Evolutionary conservation across 2,888 invertebrate genomes (phyloP).

Genomic region (Xylota segnis): DNA sequence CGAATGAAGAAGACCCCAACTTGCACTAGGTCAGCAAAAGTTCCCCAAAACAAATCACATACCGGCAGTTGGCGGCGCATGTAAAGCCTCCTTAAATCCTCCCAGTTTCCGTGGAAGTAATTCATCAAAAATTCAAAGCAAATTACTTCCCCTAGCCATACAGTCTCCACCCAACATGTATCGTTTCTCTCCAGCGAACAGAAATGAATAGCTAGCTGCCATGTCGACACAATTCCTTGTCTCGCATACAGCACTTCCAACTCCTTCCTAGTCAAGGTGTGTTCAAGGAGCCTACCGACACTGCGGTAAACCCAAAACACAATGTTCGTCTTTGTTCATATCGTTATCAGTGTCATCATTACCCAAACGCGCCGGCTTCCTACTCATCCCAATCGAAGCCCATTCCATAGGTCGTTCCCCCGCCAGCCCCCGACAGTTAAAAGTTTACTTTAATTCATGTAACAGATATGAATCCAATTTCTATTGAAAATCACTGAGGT

Average conservation of each 20-base stretch:
- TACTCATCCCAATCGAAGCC: not conserved
- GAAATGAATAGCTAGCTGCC: not conserved
- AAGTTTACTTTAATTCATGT: constrained; percentile 56
- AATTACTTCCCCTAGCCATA: not conserved
- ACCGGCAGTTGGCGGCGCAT: too few relatives aligned
- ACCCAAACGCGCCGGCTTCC: not conserved
- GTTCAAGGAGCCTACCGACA: not conserved
- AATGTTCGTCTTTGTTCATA: constrained; percentile 7
- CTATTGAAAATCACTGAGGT: constrained; percentile 69
- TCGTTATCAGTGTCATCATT: constrained; percentile 33
- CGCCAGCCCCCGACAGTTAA: constrained; percentile 16
- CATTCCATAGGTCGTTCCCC: not conserved
- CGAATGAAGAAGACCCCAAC: too few relatives aligned
- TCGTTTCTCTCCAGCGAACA: not conserved
- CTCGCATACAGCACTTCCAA: not conserved
- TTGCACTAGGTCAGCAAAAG: too few relatives aligned
- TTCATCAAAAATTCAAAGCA: not conserved
- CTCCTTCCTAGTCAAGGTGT: not conserved
- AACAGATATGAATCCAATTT: constrained; percentile 58
- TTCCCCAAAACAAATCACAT: too few relatives aligned
- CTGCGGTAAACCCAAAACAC: constrained; percentile 10
- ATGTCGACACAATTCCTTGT: not conserved
- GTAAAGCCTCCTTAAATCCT: too few relatives aligned
- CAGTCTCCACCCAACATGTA: not conserved
- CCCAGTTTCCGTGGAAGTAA: too few relatives aligned